Percentiles rank a stretch among this genome's conserved stretches.
Evolutionary conservation across 2,797 vertebrate genomes (phyloP).

Genomic region (Enteromius argenteus): DNA sequence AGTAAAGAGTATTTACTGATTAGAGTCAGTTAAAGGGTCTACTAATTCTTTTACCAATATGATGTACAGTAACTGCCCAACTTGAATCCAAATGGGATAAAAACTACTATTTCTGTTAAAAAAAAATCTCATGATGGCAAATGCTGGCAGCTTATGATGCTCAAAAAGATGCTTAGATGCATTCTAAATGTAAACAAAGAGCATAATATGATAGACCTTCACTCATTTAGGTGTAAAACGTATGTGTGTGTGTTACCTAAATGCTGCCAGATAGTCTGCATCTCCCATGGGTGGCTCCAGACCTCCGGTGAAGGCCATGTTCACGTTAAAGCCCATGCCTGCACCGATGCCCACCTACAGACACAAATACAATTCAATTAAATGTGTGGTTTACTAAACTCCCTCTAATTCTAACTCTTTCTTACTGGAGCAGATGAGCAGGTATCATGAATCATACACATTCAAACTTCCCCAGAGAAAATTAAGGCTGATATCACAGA

Average conservation of each 20-base stretch:
- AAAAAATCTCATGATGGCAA: neutral
- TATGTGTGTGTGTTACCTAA: constrained; percentile 83
- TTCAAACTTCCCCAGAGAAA: constrained; percentile 18
- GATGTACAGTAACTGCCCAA: neutral
- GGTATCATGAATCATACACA: neutral
- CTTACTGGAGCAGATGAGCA: constrained; percentile 17
- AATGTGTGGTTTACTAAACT: neutral
- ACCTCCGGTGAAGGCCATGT: constrained; percentile 96
- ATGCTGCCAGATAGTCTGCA: constrained; percentile 91
- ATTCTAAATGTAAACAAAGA: neutral
- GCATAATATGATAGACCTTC: neutral
- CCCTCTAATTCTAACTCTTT: neutral
- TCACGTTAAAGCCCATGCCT: constrained; percentile 92
- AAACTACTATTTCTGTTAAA: neutral
- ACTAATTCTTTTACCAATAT: neutral
- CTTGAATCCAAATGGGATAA: neutral
- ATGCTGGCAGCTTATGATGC: neutral
- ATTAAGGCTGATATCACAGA: constrained; percentile 30
- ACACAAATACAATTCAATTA: constrained; percentile 26
- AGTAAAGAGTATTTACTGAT: neutral
- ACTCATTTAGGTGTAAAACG: neutral
- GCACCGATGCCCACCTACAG: constrained; percentile 88
- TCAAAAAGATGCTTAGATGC: neutral
- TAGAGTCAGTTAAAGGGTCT: neutral
- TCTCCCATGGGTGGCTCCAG: constrained; percentile 95